Evolutionary conservation across 1,140 invertebrate genomes (phyloP).

Genomic region (Ditylenchus dipsaci): DNA sequence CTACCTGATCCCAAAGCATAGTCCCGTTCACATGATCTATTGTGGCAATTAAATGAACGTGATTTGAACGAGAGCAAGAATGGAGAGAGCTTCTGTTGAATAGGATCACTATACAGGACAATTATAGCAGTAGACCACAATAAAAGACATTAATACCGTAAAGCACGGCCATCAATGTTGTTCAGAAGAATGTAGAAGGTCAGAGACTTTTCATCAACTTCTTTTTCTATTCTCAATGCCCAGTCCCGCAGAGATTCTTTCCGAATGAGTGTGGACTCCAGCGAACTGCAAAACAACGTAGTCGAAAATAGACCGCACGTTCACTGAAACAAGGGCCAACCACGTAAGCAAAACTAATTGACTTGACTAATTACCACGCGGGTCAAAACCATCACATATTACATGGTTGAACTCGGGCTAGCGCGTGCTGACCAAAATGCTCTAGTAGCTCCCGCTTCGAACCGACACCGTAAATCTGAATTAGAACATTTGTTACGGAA

Average conservation of each 20-base stretch:
- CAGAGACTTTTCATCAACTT: not conserved
- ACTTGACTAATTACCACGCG: not conserved
- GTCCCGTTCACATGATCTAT: slow-evolving; percentile 26
- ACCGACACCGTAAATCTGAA: slow-evolving; percentile 23
- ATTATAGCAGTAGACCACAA: too few relatives aligned
- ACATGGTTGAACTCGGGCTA: not conserved
- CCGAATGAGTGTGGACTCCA: not conserved
- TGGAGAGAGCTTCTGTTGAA: slow-evolving; percentile 18
- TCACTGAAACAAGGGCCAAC: not conserved
- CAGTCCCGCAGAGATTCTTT: not conserved
- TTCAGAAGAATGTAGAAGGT: slow-evolving; percentile 9
- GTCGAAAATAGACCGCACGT: slow-evolving; percentile 10
- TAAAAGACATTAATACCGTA: slow-evolving; percentile 10
- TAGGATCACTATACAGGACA: too few relatives aligned
- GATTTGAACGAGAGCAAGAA: slow-evolving; percentile 13
- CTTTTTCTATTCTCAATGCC: not conserved
- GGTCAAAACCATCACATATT: slow-evolving; percentile 15
- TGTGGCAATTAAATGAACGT: slow-evolving; percentile 14
- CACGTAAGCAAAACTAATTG: too few relatives aligned
- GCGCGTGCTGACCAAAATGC: slow-evolving; percentile 9
- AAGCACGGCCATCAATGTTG: slow-evolving; percentile 16
- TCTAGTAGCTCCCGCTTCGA: slow-evolving; percentile 21
- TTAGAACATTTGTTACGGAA: too few relatives aligned
- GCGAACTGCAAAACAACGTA: slow-evolving; percentile 3
- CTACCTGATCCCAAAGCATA: slow-evolving; percentile 26